phyloP scores from a whole-genome alignment of 2,113 vertebrate species.

The Albula goreensis region DNA sequence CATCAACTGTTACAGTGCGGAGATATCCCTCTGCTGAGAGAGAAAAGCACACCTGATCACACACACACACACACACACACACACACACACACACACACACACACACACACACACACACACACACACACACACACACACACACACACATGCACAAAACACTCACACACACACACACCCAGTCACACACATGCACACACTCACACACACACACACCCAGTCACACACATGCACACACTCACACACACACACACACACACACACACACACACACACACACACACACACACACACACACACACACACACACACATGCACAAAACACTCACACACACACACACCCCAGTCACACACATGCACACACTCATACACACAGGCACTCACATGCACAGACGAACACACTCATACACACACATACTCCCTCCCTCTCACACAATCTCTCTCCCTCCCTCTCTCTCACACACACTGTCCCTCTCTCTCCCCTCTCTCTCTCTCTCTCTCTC shows the following conservation, averaged over 20 bases:
- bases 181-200: neutral
- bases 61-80: slow-evolving; percentile 20
- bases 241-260: slow-evolving; percentile 13
- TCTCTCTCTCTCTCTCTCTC: neutral
- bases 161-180: slow-evolving; percentile 3
- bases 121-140: slow-evolving; percentile 15
- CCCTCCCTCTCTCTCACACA: neutral
- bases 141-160: slow-evolving; percentile 7
- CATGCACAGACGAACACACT: neutral
- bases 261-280: slow-evolving; percentile 6
- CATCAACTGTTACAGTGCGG: slow-evolving; percentile 77
- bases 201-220: slow-evolving; percentile 10
- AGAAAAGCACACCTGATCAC: slow-evolving; percentile 34
- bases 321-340: neutral
- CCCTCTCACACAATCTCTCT: neutral
- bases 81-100: neutral
- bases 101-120: neutral
- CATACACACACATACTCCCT: neutral
- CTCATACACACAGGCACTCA: neutral
- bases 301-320: neutral
- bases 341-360: neutral
- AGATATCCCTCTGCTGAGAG: slow-evolving; percentile 79
- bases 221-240: neutral
- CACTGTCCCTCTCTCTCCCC: no score
- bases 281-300: neutral